Percentiles rank a stretch among this genome's conserved stretches.
phyloP scores from a whole-genome alignment of 2,113 vertebrate genomes.

The Microtus richardsoni region DNA sequence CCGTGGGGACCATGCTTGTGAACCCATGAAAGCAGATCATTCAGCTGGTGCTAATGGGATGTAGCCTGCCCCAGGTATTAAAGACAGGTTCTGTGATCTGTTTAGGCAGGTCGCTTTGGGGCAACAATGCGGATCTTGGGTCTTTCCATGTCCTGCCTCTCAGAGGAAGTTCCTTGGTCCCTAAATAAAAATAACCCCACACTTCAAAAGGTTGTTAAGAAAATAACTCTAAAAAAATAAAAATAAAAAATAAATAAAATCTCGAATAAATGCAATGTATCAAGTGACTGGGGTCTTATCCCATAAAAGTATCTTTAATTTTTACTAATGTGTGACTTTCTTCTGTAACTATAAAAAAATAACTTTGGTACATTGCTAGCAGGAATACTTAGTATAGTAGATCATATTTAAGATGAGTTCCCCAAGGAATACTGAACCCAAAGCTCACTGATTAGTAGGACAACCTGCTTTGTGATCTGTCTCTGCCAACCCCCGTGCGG shows the following conservation, averaged over 20 bases:
- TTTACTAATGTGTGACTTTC: not conserved
- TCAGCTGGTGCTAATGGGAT: slow-evolving; percentile 38
- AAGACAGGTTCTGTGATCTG: slow-evolving; percentile 29
- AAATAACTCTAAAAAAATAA: not conserved
- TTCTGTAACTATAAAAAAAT: not conserved
- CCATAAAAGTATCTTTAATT: slow-evolving; percentile 6
- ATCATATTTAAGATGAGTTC: not conserved
- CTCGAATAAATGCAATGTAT: not conserved
- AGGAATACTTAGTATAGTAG: not conserved
- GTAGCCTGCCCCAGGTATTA: slow-evolving; percentile 14
- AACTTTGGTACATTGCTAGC: not conserved
- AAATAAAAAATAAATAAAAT: not conserved
- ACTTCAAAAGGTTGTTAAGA: not conserved
- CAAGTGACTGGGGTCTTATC: not conserved
- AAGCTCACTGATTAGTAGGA: too few species aligned
- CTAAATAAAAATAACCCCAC: slow-evolving; percentile 37
- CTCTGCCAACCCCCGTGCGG: not conserved
- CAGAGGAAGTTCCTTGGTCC: not conserved
- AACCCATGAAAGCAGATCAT: not conserved
- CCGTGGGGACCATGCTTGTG: not conserved
- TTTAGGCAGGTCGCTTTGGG: slow-evolving; percentile 45
- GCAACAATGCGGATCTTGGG: not conserved
- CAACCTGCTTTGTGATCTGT: not conserved
- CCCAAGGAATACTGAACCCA: not conserved
- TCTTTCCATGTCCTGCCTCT: slow-evolving; percentile 25